phyloP scores from a whole-genome alignment of 2,797 vertebrate species.

The Ciconia nigra region DNA sequence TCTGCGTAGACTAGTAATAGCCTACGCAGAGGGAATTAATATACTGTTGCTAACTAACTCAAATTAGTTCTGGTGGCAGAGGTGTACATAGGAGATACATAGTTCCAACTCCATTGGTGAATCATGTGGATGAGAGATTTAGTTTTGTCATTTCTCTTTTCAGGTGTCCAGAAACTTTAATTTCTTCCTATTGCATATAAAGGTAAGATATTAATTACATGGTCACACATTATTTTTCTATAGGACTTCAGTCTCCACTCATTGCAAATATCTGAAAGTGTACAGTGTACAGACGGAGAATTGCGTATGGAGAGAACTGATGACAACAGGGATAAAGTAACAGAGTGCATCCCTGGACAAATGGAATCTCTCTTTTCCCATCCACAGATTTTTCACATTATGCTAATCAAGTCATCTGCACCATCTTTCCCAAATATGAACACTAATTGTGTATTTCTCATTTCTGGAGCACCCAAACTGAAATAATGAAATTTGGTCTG shows the following conservation, averaged over 20 bases:
- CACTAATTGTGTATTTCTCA: neutral
- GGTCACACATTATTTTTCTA: neutral
- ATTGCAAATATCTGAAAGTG: neutral
- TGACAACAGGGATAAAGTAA: neutral
- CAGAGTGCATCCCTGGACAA: neutral
- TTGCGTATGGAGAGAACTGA: neutral
- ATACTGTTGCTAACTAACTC: neutral
- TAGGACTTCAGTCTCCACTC: neutral
- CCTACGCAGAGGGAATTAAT: neutral
- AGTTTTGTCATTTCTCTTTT: neutral
- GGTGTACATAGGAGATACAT: accelerated
- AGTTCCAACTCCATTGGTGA: neutral
- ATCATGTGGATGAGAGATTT: neutral
- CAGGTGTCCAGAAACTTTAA: neutral
- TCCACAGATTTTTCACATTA: neutral
- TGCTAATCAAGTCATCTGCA: neutral
- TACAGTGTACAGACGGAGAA: neutral
- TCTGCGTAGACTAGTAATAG: neutral
- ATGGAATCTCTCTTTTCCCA: neutral
- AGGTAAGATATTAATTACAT: neutral
- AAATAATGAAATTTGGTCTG: neutral
- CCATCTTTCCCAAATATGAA: neutral
- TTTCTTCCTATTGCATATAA: neutral
- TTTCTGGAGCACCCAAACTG: neutral
- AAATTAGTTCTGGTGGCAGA: neutral